Percentiles rank a stretch among this genome's conserved stretches.
Evolutionary conservation across 2,113 vertebrate genomes (phyloP).

Genomic region (Choloepus hoffmanni): DNA sequence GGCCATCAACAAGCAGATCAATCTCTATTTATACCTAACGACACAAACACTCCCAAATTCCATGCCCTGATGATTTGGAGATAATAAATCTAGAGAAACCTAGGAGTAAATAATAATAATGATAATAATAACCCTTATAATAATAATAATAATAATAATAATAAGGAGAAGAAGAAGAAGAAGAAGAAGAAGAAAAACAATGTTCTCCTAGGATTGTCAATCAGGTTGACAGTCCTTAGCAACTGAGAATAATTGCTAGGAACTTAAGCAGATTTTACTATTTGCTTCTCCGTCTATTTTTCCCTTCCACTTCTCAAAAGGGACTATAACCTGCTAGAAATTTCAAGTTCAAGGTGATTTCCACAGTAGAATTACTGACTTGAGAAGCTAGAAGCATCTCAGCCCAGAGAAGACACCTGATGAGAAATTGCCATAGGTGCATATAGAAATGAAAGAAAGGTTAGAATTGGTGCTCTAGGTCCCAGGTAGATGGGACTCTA

Average conservation of each 20-base stretch:
- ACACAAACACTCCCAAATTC: not conserved
- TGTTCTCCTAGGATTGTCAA: not conserved
- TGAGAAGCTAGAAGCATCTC: constrained; percentile 12
- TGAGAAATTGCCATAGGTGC: not conserved
- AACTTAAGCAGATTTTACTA: not conserved
- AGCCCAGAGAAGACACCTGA: not conserved
- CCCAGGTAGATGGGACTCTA: not conserved
- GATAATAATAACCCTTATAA: not conserved
- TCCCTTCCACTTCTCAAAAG: not conserved
- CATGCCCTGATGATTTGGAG: not conserved
- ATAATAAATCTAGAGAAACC: not conserved
- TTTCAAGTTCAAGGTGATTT: constrained; percentile 36
- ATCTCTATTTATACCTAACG: not conserved
- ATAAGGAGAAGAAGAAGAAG: not conserved
- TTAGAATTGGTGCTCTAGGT: not conserved
- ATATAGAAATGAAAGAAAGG: not conserved
- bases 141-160: not conserved
- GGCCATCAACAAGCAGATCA: not conserved
- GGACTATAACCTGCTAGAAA: not conserved
- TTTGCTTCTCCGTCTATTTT: not conserved
- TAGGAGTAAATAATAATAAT: not conserved
- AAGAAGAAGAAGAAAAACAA: not conserved
- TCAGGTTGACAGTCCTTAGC: not conserved
- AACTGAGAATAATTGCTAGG: not conserved
- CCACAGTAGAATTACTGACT: not conserved